phyloP scores from a whole-genome alignment of 2,113 vertebrate species.

The Corynorhinus townsendii region DNA sequence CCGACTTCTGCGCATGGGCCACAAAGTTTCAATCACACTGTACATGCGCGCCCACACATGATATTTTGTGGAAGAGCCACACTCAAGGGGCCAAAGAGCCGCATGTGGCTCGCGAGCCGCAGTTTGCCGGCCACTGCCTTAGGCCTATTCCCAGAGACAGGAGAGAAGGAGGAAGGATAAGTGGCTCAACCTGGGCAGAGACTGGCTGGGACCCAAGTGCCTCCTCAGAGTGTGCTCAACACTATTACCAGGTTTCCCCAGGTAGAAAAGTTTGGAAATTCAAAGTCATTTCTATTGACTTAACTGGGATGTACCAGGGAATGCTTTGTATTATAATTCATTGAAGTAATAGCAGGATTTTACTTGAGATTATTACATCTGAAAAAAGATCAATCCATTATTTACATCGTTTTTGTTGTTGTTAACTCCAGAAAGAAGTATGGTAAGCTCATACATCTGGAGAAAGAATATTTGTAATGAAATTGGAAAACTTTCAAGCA shows the following conservation, averaged over 20 bases:
- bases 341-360: background rate
- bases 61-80: too few species aligned
- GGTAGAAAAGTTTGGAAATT: slow-evolving; percentile 49
- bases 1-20: too few species aligned
- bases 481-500: background rate
- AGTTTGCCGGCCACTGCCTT: background rate
- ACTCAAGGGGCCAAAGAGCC: too few species aligned
- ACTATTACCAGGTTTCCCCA: background rate
- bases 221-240: background rate
- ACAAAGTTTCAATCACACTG: too few species aligned
- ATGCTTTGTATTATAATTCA: slow-evolving; percentile 10
- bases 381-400: background rate
- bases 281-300: slow-evolving; percentile 13
- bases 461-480: background rate
- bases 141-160: background rate
- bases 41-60: too few species aligned
- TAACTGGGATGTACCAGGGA: background rate
- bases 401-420: slow-evolving; percentile 6
- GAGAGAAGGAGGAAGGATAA: background rate
- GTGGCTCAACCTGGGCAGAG: background rate
- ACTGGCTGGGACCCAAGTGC: background rate
- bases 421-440: background rate
- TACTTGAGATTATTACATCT: slow-evolving; percentile 29
- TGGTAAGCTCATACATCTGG: background rate
- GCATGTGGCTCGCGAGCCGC: too few species aligned